These are phyloP conservation scores for Muntiacus muntjak DNA, from an alignment of 2,113 vertebrate genomes.

Conservation along the genomic window DNA sequence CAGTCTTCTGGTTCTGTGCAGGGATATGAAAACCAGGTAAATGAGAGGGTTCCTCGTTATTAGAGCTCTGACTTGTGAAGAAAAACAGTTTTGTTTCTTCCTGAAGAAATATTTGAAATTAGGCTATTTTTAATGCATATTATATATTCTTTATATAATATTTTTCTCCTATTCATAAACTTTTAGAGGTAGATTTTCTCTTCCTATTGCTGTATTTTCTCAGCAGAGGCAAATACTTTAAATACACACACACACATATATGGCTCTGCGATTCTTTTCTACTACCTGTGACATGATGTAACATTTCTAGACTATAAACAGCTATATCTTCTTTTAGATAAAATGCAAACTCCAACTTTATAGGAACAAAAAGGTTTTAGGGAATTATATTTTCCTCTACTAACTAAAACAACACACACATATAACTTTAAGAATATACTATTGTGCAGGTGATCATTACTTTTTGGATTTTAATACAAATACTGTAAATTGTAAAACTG, in stretches of 20 bases:
- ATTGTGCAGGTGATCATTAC: not conserved
- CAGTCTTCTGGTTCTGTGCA: slow-evolving; percentile 17
- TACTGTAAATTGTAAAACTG: not conserved
- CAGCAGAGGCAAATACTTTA: not conserved
- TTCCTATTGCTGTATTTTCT: not conserved
- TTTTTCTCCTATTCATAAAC: not conserved
- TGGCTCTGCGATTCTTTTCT: not conserved
- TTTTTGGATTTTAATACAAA: not conserved
- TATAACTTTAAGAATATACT: not conserved
- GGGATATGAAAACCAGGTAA: slow-evolving; percentile 44
- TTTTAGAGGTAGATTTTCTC: not conserved
- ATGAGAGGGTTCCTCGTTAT: not conserved
- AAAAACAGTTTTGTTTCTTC: not conserved
- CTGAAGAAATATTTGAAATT: not conserved
- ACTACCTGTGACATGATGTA: not conserved
- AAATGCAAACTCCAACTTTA: not conserved
- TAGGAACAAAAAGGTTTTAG: not conserved
- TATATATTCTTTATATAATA: not conserved
- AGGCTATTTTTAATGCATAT: not conserved
- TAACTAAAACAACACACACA: not conserved
- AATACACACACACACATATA: not conserved
- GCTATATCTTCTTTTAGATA: not conserved
- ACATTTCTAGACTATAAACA: not conserved
- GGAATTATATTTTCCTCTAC: not conserved
- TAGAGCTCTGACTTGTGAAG: not conserved